Base-by-base conservation (phyloP, 2,888 invertebrate genomes). In the Drosophila bunnanda region DNA sequence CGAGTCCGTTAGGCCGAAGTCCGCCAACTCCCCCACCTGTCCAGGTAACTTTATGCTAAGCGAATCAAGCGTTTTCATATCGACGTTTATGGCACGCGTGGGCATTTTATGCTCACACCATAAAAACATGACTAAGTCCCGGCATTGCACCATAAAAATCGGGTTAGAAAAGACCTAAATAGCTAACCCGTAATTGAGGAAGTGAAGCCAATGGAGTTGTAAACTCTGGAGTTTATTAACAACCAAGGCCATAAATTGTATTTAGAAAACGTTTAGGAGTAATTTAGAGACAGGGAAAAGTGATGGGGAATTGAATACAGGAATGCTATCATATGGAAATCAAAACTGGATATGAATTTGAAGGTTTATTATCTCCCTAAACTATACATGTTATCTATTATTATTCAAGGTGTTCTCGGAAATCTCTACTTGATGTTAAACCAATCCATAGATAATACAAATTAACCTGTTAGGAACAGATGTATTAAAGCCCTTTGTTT, bases 31-130 rank as follows among this genome's bases (percentile, higher is more conserved):
- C 58, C 20, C 20, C 50, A 10, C 64, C 64, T 50, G 56, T 13
- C 20, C 43, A 41, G 54, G 8, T 22, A 48, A 52, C 62, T 75
- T 78, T 76, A 75, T 75, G 83, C 58, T 73, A 75, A 78, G 68
- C 86, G 80, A 83, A 82, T 86, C 70, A 86, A 78, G 73, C 80
- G 68, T 46, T 82, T 81, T 81, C 75, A 71, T 62, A 61, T 54
- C 34, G 22, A n/a, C 50, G 57, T 86, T 75, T 82, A 88, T 80
- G 56, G 65, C 72, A 82, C 69, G 78, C 78, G 76, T 78, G 66
- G 58, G 70, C 50, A n/a, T 67, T 80, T 83, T 85, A 83, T 76
- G 74, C 61, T 44, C 68, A 41, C 20, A 12, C 48, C 69, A 74
- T 83, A 83, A 76, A 83, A 80, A 73, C 68, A 73, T 69, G 73